Evolutionary conservation across 2,888 invertebrate species (phyloP), one percentile per base, ranked within the genome.

Genomic region (Acleris laterana): DNA sequence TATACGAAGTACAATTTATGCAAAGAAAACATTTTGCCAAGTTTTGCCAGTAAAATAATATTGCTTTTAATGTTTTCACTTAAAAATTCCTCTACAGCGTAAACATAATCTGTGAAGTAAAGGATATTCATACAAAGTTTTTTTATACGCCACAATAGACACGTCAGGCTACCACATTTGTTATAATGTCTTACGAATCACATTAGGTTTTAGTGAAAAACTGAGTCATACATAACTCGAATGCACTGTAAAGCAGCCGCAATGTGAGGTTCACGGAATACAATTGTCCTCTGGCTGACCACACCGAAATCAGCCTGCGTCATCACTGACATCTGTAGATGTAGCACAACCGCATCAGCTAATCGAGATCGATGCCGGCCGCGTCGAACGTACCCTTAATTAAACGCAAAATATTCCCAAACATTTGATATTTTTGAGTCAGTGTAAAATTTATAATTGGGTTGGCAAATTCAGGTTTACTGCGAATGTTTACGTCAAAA

Each of bases 401-500:
- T 44, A 62, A 51, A 62, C 51, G 46, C 49, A 46, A 25, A 62
- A 57, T 42, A 46, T 56, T 32, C n/a, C 51, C 13, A 52, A 61
- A 44, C 56, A 66, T 57, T 50, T 50, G 20, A 50, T 60, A 55
- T 32, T 57, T 66, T 38, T 62, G 25, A 61, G 50, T 22, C 44
- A 44, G 61, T 57, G 46, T 66, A 68, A 59, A 64, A 64, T 66
- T 53, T 62, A 63, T 69, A 69, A 66, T 68, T 70, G 74, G 75
- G 77, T 74, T 77, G 75, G 78, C 78, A 78, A 80, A 82, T 80
- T 80, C 74, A 76, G 75, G 72, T 77, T 78, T 70, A 69, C 63
- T 52, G 59, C 56, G 61, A 70, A 73, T 79, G 76, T 80, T 79
- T 77, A 72, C 76, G 77, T 84, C 84, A 82, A 76, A 80, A 76